phyloP scores from a whole-genome alignment of 2,797 vertebrate species.

The Catharus ustulatus region DNA sequence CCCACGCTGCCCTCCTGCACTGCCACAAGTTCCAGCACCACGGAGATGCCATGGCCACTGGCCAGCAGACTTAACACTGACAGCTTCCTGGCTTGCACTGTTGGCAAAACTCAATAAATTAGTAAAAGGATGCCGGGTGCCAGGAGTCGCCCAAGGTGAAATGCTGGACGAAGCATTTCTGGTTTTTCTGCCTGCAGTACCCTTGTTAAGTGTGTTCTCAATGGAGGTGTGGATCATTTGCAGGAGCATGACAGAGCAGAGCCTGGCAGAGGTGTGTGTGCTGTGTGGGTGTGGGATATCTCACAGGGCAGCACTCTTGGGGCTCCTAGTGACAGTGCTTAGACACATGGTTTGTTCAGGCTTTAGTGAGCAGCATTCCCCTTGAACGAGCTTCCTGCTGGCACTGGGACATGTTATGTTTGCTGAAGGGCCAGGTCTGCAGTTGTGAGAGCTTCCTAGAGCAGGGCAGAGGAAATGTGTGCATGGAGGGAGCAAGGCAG shows the following conservation, averaged over 20 bases:
- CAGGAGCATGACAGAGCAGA: background rate
- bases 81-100: slow-evolving; percentile 49
- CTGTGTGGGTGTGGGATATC: background rate
- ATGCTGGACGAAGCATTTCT: background rate
- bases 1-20: background rate
- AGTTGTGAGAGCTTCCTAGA: background rate
- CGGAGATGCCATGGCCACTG: background rate
- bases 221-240: background rate
- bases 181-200: background rate
- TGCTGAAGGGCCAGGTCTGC: background rate
- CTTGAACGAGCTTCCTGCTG: background rate
- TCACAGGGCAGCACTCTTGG: background rate
- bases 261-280: background rate
- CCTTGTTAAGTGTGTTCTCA: background rate
- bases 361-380: background rate
- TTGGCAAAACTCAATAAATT: slow-evolving; percentile 39
- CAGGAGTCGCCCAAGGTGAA: background rate
- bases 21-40: background rate
- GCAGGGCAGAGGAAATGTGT: background rate
- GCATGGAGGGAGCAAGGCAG: background rate
- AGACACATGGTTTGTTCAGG: background rate
- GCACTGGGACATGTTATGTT: background rate
- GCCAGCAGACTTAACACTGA: background rate
- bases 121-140: background rate
- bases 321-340: background rate